phyloP scores from a whole-genome alignment of 2,888 invertebrate species.

The Drosophila mimica region DNA sequence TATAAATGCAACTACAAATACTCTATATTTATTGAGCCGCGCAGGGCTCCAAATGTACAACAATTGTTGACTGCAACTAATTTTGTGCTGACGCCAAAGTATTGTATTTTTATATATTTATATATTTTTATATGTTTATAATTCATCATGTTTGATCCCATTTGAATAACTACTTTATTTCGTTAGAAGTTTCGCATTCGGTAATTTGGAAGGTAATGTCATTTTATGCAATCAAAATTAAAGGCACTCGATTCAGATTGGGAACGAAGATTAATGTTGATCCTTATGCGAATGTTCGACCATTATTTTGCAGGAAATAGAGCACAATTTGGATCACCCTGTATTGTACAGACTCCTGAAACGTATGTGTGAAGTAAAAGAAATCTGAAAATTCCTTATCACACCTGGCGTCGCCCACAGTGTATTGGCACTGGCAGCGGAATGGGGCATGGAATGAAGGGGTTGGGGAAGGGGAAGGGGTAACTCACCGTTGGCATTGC shows the following conservation, averaged over 20 bases:
- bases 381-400: constrained; percentile 78
- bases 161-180: background rate
- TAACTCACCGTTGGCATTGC: constrained; percentile 59
- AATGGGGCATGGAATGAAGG: background rate
- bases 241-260: background rate
- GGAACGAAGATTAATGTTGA: background rate
- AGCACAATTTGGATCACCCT: constrained; percentile 43
- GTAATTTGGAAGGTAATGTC: no score
- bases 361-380: constrained; percentile 57
- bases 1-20: no score
- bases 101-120: background rate
- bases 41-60: no score
- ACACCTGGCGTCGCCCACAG: constrained; percentile 47
- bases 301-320: background rate
- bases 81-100: no score
- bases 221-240: no score
- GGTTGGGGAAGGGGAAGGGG: background rate
- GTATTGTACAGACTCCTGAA: constrained; percentile 50
- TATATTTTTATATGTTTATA: background rate
- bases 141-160: background rate
- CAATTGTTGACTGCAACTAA: no score
- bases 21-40: no score
- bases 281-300: background rate
- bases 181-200: background rate
- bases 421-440: constrained; percentile 17